Percentiles rank a stretch among this genome's conserved stretches.
Conservation (phyloP, 1,140 invertebrate species). For the Orchestia grillus region DNA sequence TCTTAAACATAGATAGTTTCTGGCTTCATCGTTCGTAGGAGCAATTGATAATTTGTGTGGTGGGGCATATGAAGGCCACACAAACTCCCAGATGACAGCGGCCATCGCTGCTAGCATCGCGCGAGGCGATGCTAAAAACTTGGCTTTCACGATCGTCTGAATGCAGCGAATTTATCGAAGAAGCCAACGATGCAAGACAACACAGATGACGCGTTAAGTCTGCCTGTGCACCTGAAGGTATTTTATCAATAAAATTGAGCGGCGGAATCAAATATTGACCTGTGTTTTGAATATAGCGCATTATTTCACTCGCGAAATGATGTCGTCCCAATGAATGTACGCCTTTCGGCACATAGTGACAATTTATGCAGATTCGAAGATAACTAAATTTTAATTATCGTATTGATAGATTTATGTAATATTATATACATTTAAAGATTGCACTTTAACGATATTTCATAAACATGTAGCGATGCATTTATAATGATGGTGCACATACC, state of each 20-base stretch:
- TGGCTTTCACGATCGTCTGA: not conserved
- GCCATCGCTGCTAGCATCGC: not conserved
- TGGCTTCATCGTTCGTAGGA: not conserved
- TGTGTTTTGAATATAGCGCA: not conserved
- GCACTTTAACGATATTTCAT: not conserved
- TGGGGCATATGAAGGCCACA: not conserved
- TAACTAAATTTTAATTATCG: too few species aligned
- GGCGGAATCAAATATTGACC: too few species aligned
- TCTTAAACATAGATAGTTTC: not conserved
- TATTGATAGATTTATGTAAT: too few species aligned
- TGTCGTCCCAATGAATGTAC: too few species aligned
- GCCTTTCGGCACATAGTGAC: too few species aligned
- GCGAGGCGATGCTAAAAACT: not conserved
- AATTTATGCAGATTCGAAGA: too few species aligned
- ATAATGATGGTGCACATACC: not conserved
- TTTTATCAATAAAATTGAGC: not conserved
- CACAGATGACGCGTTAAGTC: not conserved
- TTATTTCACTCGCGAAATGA: not conserved
- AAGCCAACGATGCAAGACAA: not conserved
- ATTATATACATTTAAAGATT: too few species aligned
- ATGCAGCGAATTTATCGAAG: too few species aligned
- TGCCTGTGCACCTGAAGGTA: not conserved
- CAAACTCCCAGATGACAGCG: not conserved
- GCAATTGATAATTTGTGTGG: not conserved
- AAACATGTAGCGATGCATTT: not conserved